Evolutionary conservation across 2,888 invertebrate genomes (phyloP).

Genomic region (Nasonovia ribisnigri): DNA sequence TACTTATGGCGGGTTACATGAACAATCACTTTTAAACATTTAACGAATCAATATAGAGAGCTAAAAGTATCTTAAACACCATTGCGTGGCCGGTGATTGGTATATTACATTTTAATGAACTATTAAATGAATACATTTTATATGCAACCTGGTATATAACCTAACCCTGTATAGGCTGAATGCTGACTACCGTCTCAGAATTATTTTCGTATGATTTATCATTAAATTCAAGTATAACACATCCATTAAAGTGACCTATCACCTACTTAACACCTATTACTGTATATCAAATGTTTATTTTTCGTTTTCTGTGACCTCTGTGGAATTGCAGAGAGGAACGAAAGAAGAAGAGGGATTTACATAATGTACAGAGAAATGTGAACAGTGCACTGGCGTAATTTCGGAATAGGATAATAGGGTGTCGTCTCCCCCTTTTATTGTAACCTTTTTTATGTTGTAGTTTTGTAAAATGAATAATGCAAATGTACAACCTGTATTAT

Average conservation of each 20-base stretch:
- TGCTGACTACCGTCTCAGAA: not conserved
- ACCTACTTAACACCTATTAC: not conserved
- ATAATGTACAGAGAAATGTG: not conserved
- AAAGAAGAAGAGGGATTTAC: not conserved
- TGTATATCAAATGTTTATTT: not conserved
- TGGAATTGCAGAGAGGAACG: not conserved
- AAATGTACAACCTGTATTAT: not conserved
- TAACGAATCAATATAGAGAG: too few relatives aligned
- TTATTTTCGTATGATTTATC: not conserved
- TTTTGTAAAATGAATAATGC: not conserved
- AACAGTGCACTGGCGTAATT: not conserved
- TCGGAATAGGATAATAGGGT: not conserved
- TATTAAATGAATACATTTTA: too few relatives aligned
- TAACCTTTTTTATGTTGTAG: conserved; percentile 1
- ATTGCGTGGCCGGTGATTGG: too few relatives aligned
- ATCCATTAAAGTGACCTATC: not conserved
- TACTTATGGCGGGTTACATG: too few relatives aligned
- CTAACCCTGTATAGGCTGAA: too few relatives aligned
- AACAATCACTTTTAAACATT: too few relatives aligned
- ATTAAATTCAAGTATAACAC: not conserved
- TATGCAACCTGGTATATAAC: too few relatives aligned
- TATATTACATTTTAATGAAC: too few relatives aligned
- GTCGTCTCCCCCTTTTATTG: not conserved
- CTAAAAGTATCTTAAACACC: too few relatives aligned
- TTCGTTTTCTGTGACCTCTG: not conserved